phyloP scores from a whole-genome alignment of 2,888 invertebrate species.

The Xylocampa areola region DNA sequence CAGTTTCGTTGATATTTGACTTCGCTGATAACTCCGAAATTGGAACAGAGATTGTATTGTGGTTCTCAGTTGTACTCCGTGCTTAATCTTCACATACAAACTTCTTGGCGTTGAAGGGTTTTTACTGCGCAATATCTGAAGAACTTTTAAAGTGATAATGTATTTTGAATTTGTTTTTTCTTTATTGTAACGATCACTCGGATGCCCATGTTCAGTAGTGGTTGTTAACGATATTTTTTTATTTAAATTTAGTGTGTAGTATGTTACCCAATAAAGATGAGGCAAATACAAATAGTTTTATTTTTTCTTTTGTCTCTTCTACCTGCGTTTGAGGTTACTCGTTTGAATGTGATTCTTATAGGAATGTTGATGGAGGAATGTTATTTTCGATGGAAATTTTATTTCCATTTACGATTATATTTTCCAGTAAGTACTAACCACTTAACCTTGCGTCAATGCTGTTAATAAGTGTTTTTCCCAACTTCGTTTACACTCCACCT shows the following conservation, averaged over 20 bases:
- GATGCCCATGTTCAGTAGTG: too few species aligned
- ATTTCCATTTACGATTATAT: slow-evolving; percentile 6
- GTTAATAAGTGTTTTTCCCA: slow-evolving; percentile 56
- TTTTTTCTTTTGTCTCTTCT: slow-evolving; percentile 6
- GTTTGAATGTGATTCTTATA: slow-evolving; percentile 11
- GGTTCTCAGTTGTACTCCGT: slow-evolving; percentile 60
- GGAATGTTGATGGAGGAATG: slow-evolving; percentile 18
- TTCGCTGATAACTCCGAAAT: slow-evolving; percentile 81
- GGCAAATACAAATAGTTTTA: slow-evolving; percentile 1
- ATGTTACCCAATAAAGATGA: not conserved
- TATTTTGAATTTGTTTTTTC: not conserved
- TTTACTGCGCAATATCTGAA: slow-evolving; percentile 9
- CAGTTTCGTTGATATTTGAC: slow-evolving; percentile 77
- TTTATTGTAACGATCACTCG: too few species aligned
- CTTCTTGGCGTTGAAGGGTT: slow-evolving; percentile 37
- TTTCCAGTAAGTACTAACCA: slow-evolving; percentile 15
- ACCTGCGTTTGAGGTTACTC: slow-evolving; percentile 14
- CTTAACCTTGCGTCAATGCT: slow-evolving; percentile 51
- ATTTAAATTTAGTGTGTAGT: too few species aligned
- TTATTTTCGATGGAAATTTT: slow-evolving; percentile 4
- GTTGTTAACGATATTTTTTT: too few species aligned
- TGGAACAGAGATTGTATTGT: slow-evolving; percentile 81
- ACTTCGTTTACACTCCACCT: slow-evolving; percentile 58
- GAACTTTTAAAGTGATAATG: slow-evolving; percentile 7
- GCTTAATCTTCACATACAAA: slow-evolving; percentile 52